Evolutionary conservation across 2,113 vertebrate genomes (phyloP).

Genomic region (Chloropsis hardwickii): DNA sequence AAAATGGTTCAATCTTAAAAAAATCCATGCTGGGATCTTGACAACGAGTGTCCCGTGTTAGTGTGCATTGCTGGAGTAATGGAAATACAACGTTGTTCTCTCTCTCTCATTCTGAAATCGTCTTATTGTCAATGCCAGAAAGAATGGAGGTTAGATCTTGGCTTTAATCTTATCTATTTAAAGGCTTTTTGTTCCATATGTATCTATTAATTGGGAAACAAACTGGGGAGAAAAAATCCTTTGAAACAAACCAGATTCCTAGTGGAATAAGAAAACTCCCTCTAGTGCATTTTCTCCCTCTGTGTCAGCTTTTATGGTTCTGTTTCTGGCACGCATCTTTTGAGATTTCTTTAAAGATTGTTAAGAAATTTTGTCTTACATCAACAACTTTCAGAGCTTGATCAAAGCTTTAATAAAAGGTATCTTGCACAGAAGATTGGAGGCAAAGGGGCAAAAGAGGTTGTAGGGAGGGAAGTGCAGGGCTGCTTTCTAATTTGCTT

Average conservation of each 20-base stretch:
- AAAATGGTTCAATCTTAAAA: not conserved
- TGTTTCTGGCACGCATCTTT: not conserved
- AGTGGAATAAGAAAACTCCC: conserved; percentile 8
- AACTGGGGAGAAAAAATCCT: not conserved
- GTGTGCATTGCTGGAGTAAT: not conserved
- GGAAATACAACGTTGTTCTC: not conserved
- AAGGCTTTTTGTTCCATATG: not conserved
- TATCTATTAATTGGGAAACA: not conserved
- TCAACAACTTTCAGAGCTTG: conserved; percentile 40
- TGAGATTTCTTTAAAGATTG: conserved; percentile 45
- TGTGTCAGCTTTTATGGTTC: conserved; percentile 50
- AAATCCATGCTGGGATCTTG: not conserved
- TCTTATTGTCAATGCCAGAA: not conserved
- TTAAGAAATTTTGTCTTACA: conserved; percentile 60
- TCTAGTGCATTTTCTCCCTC: conserved; percentile 18
- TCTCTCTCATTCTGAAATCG: not conserved
- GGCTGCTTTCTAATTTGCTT: not conserved
- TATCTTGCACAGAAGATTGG: conserved; percentile 42
- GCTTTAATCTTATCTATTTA: not conserved
- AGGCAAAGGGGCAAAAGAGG: not conserved
- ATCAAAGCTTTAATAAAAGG: conserved; percentile 57
- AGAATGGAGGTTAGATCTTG: not conserved
- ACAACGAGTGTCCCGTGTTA: accelerated
- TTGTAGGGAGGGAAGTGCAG: not conserved
- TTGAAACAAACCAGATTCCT: conserved; percentile 57